phyloP scores from a whole-genome alignment of 35 echinoderm and acorn worm genomes.

The Nesometra sesokonis region DNA sequence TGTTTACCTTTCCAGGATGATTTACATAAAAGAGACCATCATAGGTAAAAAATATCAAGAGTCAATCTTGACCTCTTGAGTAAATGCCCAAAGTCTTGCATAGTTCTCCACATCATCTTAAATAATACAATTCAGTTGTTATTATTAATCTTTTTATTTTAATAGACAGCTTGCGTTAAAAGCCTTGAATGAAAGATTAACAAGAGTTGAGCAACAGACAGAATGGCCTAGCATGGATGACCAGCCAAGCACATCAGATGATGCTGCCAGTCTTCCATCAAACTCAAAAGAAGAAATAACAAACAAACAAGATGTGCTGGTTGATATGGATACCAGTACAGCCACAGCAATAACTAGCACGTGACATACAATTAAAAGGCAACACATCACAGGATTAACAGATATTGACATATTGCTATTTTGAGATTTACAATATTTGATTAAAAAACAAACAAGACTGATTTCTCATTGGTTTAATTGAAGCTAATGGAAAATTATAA shows the following conservation, averaged over 20 bases:
- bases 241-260: slow-evolving; percentile 33
- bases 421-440: too few species aligned
- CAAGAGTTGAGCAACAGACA: slow-evolving; percentile 85
- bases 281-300: not conserved
- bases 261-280: not conserved
- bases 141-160: not conserved
- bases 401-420: too few species aligned
- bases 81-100: too few species aligned
- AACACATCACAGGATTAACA: too few species aligned
- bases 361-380: not conserved
- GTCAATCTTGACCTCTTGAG: too few species aligned
- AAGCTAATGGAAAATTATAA: too few species aligned
- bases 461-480: too few species aligned
- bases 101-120: too few species aligned
- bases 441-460: too few species aligned
- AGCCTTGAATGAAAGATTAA: slow-evolving; percentile 88
- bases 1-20: too few species aligned
- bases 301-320: slow-evolving; percentile 7
- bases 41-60: too few species aligned
- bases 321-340: not conserved
- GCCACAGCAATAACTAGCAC: not conserved
- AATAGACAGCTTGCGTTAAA: slow-evolving; percentile 84
- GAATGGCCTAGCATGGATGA: slow-evolving; percentile 98
- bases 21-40: too few species aligned
- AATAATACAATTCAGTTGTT: not conserved